Conservation (phyloP, 2,888 invertebrate species). For the Pachymerium ferrugineum region DNA sequence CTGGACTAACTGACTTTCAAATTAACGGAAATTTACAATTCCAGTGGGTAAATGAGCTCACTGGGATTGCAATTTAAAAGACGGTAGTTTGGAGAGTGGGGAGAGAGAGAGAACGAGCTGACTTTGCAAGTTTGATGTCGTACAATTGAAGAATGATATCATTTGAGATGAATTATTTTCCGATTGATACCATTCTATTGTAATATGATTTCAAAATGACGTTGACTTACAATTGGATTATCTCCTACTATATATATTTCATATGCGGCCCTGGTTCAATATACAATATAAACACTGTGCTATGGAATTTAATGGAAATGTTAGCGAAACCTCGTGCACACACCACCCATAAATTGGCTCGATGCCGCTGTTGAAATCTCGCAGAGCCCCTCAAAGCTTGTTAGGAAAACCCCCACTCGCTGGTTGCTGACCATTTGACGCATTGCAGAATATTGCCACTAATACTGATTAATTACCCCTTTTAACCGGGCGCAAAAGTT, state of each 20-base stretch:
- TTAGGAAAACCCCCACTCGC: neutral
- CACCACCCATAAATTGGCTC: neutral
- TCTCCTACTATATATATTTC: neutral
- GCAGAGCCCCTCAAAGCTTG: neutral
- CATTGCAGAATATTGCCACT: neutral
- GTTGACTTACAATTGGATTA: neutral
- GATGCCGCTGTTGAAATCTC: neutral
- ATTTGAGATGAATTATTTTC: too few relatives aligned
- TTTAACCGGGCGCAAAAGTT: neutral
- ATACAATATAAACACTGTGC: neutral
- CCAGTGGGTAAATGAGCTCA: neutral
- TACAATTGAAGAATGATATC: too few relatives aligned
- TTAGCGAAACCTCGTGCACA: neutral
- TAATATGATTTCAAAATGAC: too few relatives aligned
- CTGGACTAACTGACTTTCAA: neutral
- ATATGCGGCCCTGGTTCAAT: neutral
- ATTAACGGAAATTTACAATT: conserved; percentile 13
- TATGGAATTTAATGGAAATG: neutral
- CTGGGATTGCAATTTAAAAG: neutral
- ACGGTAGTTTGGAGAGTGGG: too few relatives aligned
- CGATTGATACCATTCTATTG: too few relatives aligned
- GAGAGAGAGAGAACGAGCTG: too few relatives aligned
- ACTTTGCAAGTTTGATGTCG: too few relatives aligned
- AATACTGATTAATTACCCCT: neutral
- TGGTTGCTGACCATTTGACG: neutral